These are phyloP conservation scores for Riptortus pedestris DNA, from an alignment of 1,140 invertebrate genomes.

Conservation along the genomic window DNA sequence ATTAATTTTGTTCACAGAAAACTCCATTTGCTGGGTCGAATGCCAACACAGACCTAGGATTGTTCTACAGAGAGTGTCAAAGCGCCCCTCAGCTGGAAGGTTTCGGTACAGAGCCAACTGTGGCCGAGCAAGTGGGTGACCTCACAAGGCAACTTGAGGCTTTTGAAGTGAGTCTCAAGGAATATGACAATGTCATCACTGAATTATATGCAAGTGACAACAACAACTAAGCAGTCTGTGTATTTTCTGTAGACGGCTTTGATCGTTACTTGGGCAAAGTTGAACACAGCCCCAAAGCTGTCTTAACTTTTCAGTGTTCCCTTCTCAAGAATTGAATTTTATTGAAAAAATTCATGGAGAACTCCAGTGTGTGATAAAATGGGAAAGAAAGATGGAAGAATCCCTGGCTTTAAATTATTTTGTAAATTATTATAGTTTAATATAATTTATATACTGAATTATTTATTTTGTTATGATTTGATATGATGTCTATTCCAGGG, in stretches of 20 bases:
- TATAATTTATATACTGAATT: background rate
- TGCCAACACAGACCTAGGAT: slow-evolving; percentile 54
- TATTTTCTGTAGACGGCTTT: background rate
- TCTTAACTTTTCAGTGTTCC: background rate
- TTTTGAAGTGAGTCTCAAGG: slow-evolving; percentile 60
- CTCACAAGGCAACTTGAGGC: slow-evolving; percentile 58
- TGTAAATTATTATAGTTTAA: slow-evolving; percentile 1
- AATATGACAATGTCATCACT: slow-evolving; percentile 61
- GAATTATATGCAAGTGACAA: slow-evolving; percentile 48
- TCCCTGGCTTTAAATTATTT: background rate
- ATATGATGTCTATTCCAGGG: background rate
- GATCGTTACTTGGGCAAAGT: background rate
- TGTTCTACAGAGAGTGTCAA: slow-evolving; percentile 69
- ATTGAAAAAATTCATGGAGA: too few relatives aligned
- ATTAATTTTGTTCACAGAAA: slow-evolving; percentile 40
- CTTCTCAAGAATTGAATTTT: background rate
- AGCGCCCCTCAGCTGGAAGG: slow-evolving; percentile 57
- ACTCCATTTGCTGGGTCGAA: slow-evolving; percentile 47
- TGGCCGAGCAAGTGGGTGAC: slow-evolving; percentile 53
- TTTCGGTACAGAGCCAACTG: slow-evolving; percentile 47
- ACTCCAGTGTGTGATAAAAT: background rate
- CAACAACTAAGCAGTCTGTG: slow-evolving; percentile 22
- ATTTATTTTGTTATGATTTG: background rate
- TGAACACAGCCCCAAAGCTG: background rate
- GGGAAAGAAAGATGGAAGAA: background rate